A percentile compares a stretch with the other conserved stretches of the same genome.
These are phyloP conservation scores for Upupa epops DNA, from an alignment of 2,113 vertebrate genomes.

Conservation along the genomic window DNA sequence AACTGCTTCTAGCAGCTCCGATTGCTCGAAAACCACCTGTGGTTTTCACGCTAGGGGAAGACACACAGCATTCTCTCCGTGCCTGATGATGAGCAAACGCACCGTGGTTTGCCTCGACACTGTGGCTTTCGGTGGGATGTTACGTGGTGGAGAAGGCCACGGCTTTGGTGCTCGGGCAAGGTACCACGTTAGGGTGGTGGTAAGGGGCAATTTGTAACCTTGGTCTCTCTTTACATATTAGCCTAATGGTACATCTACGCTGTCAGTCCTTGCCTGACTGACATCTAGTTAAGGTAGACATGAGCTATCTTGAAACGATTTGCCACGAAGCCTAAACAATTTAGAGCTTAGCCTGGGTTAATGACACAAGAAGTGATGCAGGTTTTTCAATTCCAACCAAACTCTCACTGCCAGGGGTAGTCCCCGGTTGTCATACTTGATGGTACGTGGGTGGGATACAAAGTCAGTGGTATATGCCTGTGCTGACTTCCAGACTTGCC, in stretches of 20 bases:
- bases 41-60: background rate
- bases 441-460: background rate
- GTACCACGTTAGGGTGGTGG: rapidly evolving
- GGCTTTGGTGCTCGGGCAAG: background rate
- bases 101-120: background rate
- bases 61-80: background rate
- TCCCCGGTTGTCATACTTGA: background rate
- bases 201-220: background rate
- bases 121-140: background rate
- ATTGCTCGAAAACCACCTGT: background rate
- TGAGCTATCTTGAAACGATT: background rate
- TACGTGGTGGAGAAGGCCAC: background rate
- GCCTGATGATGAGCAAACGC: background rate
- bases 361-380: rapidly evolving
- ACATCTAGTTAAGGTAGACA: background rate
- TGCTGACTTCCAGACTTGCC: background rate
- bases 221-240: background rate
- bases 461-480: background rate
- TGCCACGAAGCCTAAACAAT: background rate
- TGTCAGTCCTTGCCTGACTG: background rate
- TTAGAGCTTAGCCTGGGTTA: background rate
- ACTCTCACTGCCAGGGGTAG: background rate
- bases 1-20: background rate
- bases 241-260: rapidly evolving
- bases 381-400: background rate